Evolutionary conservation across 1,140 invertebrate genomes (phyloP).

Genomic region (Papilio helenus): DNA sequence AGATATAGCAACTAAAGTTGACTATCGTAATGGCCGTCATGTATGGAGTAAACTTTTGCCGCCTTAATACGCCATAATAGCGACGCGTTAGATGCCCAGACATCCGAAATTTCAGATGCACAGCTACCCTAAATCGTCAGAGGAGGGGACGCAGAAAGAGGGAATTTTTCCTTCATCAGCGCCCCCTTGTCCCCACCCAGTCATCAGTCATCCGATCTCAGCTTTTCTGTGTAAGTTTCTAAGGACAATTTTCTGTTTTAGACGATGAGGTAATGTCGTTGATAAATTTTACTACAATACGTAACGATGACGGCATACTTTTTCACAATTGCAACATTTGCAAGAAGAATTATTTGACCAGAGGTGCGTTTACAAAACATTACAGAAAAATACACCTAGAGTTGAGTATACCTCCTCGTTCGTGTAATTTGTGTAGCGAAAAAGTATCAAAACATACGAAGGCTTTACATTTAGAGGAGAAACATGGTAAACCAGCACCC

Average conservation of each 20-base stretch:
- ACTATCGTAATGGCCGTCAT: too few relatives aligned
- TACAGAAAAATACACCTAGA: conserved; percentile 46
- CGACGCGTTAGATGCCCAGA: too few relatives aligned
- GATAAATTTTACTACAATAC: conserved; percentile 36
- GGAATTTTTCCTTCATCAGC: too few relatives aligned
- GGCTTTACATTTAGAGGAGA: conserved; percentile 51
- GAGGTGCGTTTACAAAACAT: conserved; percentile 44
- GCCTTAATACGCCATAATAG: too few relatives aligned
- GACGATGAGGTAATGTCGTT: conserved; percentile 24
- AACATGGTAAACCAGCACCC: conserved; percentile 51
- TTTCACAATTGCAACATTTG: conserved; percentile 45
- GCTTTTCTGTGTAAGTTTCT: neutral
- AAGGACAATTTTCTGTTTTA: conserved; percentile 45
- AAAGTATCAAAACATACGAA: conserved; percentile 46
- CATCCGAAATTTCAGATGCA: too few relatives aligned
- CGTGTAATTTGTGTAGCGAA: conserved; percentile 51
- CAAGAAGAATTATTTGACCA: conserved; percentile 42
- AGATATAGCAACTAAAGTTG: too few relatives aligned
- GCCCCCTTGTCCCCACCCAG: too few relatives aligned
- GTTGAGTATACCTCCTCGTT: conserved; percentile 37
- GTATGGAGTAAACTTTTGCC: too few relatives aligned
- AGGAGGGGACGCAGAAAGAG: too few relatives aligned
- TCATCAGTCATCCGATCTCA: too few relatives aligned
- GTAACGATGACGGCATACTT: conserved; percentile 33
- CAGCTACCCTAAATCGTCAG: too few relatives aligned